Evolutionary conservation across 2,113 vertebrate species (phyloP).

Genomic region (Neolamprologus fasciatus): DNA sequence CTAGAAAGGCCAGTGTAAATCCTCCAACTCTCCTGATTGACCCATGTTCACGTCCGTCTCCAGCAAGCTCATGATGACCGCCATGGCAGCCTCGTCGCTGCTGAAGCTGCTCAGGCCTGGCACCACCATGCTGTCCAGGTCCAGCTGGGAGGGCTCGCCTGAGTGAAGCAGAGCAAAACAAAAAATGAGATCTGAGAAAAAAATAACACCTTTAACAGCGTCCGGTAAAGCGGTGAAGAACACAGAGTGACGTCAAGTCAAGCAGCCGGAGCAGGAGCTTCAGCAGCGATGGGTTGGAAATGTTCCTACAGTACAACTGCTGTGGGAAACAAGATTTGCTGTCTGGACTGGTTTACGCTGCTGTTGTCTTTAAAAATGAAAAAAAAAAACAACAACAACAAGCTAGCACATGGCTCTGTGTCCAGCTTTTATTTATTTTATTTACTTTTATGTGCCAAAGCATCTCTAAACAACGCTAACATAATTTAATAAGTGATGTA

Average conservation of each 20-base stretch:
- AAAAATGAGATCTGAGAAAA: not conserved
- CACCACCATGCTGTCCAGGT: slow-evolving; percentile 53
- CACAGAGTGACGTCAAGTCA: not conserved
- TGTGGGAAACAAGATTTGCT: not conserved
- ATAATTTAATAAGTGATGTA: not conserved
- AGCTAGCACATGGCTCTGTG: not conserved
- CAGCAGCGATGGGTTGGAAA: not conserved
- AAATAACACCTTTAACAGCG: not conserved
- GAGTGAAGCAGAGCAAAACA: not conserved
- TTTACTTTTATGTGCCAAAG: not conserved
- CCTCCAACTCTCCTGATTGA: slow-evolving; percentile 84
- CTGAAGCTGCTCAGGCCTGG: slow-evolving; percentile 85
- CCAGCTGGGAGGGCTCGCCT: slow-evolving; percentile 62
- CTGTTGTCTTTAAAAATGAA: not conserved
- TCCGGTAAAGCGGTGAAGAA: not conserved
- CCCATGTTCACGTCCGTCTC: slow-evolving; percentile 88
- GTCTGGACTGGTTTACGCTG: not conserved
- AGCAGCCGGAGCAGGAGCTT: not conserved
- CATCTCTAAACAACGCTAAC: not conserved
- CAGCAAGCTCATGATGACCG: slow-evolving; percentile 92
- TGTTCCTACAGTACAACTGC: not conserved
- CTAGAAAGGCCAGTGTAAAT: slow-evolving; percentile 83
- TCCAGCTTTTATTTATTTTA: not conserved
- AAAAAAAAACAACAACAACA: not conserved
- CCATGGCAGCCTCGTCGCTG: slow-evolving; percentile 90